Base-by-base conservation (phyloP, 1,140 invertebrate species). In the Zaprionus nigranus region DNA sequence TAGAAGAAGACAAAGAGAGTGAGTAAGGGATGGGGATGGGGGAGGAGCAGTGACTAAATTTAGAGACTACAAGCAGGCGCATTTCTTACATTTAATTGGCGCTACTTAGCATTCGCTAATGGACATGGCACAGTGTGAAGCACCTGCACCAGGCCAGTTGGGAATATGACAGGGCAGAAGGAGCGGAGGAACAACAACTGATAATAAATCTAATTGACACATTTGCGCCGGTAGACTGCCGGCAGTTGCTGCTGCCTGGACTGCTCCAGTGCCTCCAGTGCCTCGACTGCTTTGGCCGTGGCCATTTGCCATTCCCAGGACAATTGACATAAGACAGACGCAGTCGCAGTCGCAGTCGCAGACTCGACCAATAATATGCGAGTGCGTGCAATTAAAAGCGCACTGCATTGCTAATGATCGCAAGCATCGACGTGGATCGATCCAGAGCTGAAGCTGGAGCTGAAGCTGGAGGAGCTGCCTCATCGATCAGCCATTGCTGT, bases 151-250 rank as follows among this genome's bases (percentile, higher is more conserved):
- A 26, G 57, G 53, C 49, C 64, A 65, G 51, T 57, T 38, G 70
- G 68, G 62, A 72, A 81, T 76, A 75, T 63, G 59, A 30, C 17
- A 38, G 17, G 46, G 36, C 15, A 15, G 11, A 20, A 38, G 49
- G 17, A 20, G 43, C 24, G 17, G 60, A 66, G 63, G 54, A 70
- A 69, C 73, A 73, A 78, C 68, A 81, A 82, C 78, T 87, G 90
- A 91, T 91, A 91, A 91, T 91, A 91, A 91, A 91, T 91, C 90
- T 91, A 91, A 91, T 91, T 91, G 90, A 91, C 90, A 91, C 90
- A 91, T 91, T 87, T 91, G 90, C 90, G 76, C 74, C 79, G 81
- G 82, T 63, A 78, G 81, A 81, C 72, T 62, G 67, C 64, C 20
- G 9, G 9, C 40, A 46, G 38, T 43, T n/a, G n/a, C 38, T 43